Percentiles rank a stretch among this genome's conserved stretches.
These are phyloP conservation scores for Fukomys damarensis DNA, from an alignment of 2,113 vertebrate genomes.

Conservation along the genomic window DNA sequence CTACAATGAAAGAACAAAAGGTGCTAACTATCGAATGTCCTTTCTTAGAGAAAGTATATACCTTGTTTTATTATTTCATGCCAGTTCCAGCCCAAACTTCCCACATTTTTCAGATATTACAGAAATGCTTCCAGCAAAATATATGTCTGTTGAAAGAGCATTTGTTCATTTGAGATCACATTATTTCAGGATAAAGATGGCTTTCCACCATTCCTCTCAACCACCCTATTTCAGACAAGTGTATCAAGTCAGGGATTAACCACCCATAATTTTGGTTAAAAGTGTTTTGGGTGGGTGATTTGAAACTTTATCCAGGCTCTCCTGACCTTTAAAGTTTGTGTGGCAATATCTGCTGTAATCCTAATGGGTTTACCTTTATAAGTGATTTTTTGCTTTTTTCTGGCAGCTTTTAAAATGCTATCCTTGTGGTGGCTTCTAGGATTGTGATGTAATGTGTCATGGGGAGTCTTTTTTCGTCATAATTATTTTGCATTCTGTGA, in stretches of 20 bases:
- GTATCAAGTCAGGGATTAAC: not conserved
- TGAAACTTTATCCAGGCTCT: not conserved
- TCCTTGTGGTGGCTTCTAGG: not conserved
- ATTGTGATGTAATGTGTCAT: not conserved
- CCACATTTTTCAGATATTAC: not conserved
- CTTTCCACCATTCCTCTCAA: not conserved
- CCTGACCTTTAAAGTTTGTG: not conserved
- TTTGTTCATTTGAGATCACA: not conserved
- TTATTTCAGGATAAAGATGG: not conserved
- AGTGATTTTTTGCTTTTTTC: not conserved
- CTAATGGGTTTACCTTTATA: not conserved
- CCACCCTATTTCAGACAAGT: not conserved
- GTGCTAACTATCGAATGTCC: conserved; percentile 61
- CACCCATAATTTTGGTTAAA: not conserved
- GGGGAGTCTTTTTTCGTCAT: not conserved
- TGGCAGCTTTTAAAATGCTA: not conserved
- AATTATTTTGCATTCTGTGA: not conserved
- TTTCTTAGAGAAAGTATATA: conserved; percentile 61
- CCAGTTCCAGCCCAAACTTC: not conserved
- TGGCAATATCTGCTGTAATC: not conserved
- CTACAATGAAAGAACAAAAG: conserved; percentile 75
- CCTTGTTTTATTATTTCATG: not conserved
- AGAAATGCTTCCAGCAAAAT: not conserved
- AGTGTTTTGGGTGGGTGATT: not conserved
- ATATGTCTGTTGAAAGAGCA: not conserved